Percentiles rank a stretch among this genome's conserved stretches.
phyloP scores from a whole-genome alignment of 2,113 vertebrate species.

The Melierax canorus region DNA sequence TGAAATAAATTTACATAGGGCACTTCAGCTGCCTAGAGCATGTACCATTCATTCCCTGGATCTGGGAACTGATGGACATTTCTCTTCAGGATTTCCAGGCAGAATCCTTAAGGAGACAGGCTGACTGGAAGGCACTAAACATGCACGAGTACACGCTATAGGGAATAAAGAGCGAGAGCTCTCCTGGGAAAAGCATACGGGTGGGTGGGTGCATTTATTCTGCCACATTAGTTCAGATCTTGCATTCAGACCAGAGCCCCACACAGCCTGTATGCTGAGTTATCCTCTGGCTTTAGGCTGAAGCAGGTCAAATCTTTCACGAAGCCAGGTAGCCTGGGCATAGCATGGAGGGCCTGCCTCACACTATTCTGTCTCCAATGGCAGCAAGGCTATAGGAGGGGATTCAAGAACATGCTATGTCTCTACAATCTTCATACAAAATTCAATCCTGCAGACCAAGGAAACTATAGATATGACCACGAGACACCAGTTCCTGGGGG shows the following conservation, averaged over 20 bases:
- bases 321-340: background rate
- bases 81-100: background rate
- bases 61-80: background rate
- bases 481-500: accelerated
- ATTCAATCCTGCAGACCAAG: background rate
- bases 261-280: background rate
- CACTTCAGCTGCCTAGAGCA: background rate
- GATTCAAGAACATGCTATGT: accelerated
- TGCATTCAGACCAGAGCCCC: background rate
- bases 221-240: background rate
- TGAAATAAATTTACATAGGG: background rate
- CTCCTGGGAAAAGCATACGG: background rate
- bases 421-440: background rate
- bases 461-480: accelerated
- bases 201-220: background rate
- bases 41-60: background rate
- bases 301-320: background rate
- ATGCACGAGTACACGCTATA: accelerated
- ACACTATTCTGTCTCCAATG: background rate
- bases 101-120: background rate
- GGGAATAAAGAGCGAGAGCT: accelerated
- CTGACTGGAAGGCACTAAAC: background rate
- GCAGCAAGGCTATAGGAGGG: accelerated
- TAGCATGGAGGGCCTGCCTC: accelerated
- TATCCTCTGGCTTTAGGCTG: background rate